phyloP scores from a whole-genome alignment of 2,888 invertebrate genomes.

The Andrena praecox region DNA sequence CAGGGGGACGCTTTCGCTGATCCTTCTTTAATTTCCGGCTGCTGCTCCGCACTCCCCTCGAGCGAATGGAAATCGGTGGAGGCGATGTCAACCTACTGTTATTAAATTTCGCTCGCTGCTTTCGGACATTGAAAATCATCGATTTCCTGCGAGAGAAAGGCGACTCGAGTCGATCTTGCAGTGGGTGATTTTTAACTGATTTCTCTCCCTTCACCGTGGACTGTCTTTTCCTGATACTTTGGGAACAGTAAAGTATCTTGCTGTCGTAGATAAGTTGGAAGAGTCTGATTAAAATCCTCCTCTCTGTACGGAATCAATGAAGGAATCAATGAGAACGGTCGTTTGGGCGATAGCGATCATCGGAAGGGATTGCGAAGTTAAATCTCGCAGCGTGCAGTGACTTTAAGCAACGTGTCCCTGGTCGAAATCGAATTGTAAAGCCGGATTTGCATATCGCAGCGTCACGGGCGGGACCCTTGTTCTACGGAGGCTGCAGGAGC shows the following conservation, averaged over 20 bases:
- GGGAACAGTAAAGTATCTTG: too few relatives aligned
- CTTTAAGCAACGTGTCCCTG: constrained; percentile 38
- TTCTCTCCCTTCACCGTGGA: too few relatives aligned
- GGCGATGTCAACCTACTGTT: not conserved
- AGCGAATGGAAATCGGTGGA: not conserved
- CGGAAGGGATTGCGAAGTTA: not conserved
- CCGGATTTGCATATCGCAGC: constrained; percentile 74
- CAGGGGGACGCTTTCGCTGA: constrained; percentile 27
- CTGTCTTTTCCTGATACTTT: too few relatives aligned
- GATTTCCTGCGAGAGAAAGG: too few relatives aligned
- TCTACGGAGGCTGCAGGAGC: constrained; percentile 48
- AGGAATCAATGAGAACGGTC: not conserved
- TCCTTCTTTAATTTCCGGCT: constrained; percentile 65
- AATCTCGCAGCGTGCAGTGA: not conserved
- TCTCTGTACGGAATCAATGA: not conserved
- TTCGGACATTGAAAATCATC: too few relatives aligned
- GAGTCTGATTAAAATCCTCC: not conserved
- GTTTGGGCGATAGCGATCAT: constrained; percentile 28
- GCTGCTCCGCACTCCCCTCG: not conserved
- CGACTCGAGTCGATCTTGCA: too few relatives aligned
- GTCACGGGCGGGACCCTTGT: constrained; percentile 60
- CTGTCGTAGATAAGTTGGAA: too few relatives aligned
- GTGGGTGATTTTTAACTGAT: too few relatives aligned
- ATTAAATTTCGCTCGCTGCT: not conserved
- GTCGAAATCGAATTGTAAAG: constrained; percentile 48